phyloP scores from a whole-genome alignment of 2,113 vertebrate species.

The Apistogramma diplotaenia region DNA sequence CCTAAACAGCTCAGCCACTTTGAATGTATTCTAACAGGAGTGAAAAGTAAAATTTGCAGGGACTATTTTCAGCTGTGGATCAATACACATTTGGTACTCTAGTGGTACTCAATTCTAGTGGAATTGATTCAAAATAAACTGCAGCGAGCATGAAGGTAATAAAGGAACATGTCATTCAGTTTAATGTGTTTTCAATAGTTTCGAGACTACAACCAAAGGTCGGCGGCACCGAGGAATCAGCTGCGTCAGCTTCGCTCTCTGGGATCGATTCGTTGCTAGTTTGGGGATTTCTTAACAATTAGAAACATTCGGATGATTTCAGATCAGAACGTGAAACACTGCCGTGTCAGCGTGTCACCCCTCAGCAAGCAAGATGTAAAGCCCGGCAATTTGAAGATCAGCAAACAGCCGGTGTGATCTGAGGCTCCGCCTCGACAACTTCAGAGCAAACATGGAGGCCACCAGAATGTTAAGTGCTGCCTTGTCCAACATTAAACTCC shows the following conservation, averaged over 20 bases:
- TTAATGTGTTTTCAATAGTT: slow-evolving; percentile 2
- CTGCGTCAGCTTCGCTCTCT: neutral
- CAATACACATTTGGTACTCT: neutral
- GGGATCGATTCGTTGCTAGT: neutral
- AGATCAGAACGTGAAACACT: neutral
- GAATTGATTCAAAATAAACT: slow-evolving; percentile 1
- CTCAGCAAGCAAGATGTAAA: neutral
- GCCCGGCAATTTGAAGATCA: neutral
- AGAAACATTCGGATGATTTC: neutral
- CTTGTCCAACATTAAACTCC: slow-evolving; percentile 63
- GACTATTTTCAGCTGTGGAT: neutral
- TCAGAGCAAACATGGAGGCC: slow-evolving; percentile 62
- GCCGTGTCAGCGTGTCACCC: neutral
- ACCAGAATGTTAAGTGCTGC: slow-evolving; percentile 60
- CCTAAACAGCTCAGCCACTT: neutral
- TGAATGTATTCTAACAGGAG: neutral
- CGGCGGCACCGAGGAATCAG: neutral
- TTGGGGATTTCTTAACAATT: neutral
- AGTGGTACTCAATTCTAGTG: neutral
- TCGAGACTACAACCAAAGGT: neutral
- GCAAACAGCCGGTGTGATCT: neutral
- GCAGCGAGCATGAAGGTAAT: neutral
- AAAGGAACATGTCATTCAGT: neutral
- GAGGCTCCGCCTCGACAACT: slow-evolving; percentile 11
- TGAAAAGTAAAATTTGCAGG: neutral